A percentile compares a stretch with the other conserved stretches of the same genome.
phyloP scores from a whole-genome alignment of 2,113 vertebrate species.

The Perccottus glenii region DNA sequence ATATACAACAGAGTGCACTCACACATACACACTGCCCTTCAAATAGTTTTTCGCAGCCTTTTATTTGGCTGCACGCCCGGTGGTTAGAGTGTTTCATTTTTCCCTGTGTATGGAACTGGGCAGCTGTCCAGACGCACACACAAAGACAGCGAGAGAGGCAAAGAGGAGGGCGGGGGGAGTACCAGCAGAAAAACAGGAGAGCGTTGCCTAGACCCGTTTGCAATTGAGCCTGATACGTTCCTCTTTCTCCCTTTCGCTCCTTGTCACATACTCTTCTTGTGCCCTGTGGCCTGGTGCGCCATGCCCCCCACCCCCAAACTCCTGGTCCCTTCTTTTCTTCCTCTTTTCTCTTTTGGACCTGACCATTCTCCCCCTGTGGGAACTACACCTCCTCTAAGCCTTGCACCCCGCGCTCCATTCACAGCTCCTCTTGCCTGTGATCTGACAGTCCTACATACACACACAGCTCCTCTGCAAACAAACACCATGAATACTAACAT shows the following conservation, averaged over 20 bases:
- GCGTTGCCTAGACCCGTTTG: conserved; percentile 71
- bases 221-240: conserved; percentile 80
- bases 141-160: conserved; percentile 69
- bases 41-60: conserved; percentile 80
- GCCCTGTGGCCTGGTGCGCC: conserved; percentile 62
- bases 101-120: conserved; percentile 91
- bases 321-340: conserved; percentile 63
- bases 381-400: conserved; percentile 66
- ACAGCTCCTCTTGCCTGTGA: conserved; percentile 76
- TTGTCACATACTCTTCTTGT: conserved; percentile 67
- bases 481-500: conserved; percentile 87
- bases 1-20: conserved; percentile 44
- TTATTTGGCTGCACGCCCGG: conserved; percentile 83
- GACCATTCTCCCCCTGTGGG: conserved; percentile 85
- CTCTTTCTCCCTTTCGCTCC: conserved; percentile 52
- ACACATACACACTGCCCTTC: conserved; percentile 76
- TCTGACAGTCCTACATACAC: conserved; percentile 82
- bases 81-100: conserved; percentile 84
- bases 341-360: conserved; percentile 76
- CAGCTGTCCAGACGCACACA: conserved; percentile 93
- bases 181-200: conserved; percentile 68
- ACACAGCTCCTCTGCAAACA: conserved; percentile 81
- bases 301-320: conserved; percentile 44
- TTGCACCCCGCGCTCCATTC: conserved; percentile 80
- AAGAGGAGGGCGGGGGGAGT: conserved; percentile 37